phyloP scores from a whole-genome alignment of 37 sponge, comb jelly and placozoan species.

The Bolinopsis microptera region DNA sequence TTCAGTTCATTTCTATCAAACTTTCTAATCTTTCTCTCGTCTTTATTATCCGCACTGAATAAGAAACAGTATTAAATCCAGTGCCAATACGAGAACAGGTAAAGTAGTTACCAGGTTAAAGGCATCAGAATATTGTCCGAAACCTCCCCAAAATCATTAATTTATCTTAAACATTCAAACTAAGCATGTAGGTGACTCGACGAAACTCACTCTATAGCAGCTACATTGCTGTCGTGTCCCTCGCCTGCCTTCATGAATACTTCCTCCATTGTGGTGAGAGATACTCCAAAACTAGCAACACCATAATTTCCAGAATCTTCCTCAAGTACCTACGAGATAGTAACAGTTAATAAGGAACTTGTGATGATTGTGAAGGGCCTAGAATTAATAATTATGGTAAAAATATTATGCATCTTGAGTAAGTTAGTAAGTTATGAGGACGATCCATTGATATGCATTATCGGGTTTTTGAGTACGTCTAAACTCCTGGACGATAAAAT shows the following conservation, averaged over 20 bases:
- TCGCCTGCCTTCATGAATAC: constrained; percentile 92
- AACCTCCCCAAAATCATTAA: no score
- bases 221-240: constrained; percentile 54
- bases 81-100: not conserved
- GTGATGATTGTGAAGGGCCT: not conserved
- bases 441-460: no score
- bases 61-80: not conserved
- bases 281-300: constrained; percentile 86
- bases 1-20: constrained; percentile 1
- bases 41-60: not conserved
- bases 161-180: no score
- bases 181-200: no score
- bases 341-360: not conserved
- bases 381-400: not conserved
- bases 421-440: not conserved
- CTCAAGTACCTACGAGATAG: not conserved
- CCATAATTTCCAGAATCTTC: constrained; percentile 68
- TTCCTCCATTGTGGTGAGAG: constrained; percentile 95
- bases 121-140: no score
- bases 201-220: not conserved
- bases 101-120: not conserved
- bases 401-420: not conserved
- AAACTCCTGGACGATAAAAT: no score
- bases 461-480: no score
- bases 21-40: constrained; percentile 4